A percentile compares a stretch with the other conserved stretches of the same genome.
Conservation (phyloP, 2,797 vertebrate species). For the Arnoldichthys spilopterus region DNA sequence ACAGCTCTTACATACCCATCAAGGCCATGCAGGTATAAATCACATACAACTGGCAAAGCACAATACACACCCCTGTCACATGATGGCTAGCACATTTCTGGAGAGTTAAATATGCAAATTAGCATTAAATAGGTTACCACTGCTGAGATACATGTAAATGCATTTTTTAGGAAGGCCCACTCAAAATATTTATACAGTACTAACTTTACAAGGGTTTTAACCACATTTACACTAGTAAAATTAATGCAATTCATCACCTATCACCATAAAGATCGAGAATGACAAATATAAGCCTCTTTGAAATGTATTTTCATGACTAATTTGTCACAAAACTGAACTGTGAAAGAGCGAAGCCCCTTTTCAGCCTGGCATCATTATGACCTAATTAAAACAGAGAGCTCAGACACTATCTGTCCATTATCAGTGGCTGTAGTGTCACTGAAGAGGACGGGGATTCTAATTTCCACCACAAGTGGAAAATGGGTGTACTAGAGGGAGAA, state of each 20-base stretch:
- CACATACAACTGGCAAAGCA: too few relatives aligned
- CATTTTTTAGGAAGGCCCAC: too few relatives aligned
- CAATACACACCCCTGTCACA: too few relatives aligned
- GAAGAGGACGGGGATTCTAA: not conserved
- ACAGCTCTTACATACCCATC: too few relatives aligned
- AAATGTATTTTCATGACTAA: conserved; percentile 25
- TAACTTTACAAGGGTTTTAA: not conserved
- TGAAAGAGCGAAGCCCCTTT: conserved; percentile 33
- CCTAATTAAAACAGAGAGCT: conserved; percentile 28
- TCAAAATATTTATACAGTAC: not conserved
- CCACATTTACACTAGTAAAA: too few relatives aligned
- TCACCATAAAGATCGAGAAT: not conserved
- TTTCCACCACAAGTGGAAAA: not conserved
- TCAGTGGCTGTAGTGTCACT: conserved; percentile 17
- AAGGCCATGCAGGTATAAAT: too few relatives aligned
- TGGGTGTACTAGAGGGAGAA: not conserved
- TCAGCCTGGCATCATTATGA: conserved; percentile 19
- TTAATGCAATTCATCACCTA: not conserved
- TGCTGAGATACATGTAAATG: too few relatives aligned
- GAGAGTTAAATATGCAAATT: too few relatives aligned
- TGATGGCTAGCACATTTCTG: too few relatives aligned
- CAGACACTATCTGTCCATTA: conserved; percentile 31
- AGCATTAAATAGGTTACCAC: too few relatives aligned
- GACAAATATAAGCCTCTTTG: not conserved
- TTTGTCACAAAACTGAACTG: conserved; percentile 38